Evolutionary conservation across 2,797 vertebrate species (phyloP), one percentile per base, ranked within the genome.

Genomic region (Melanogrammus aeglefinus): DNA sequence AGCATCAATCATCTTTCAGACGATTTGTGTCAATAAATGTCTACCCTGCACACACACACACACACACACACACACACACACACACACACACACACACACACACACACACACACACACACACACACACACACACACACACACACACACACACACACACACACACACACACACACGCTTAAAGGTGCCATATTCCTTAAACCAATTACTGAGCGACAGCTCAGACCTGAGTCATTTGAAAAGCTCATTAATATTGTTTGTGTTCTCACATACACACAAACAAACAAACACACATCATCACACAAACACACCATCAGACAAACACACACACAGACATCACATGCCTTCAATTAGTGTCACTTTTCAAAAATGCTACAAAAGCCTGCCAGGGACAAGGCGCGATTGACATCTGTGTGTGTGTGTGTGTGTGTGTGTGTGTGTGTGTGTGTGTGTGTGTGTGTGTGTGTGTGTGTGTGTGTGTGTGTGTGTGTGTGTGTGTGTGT

Each of bases 191-290:
- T 63, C 7, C 18, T 24, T 63, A 63, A 63, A 63, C n/a, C 4
- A 63, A 63, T 63, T 24, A 63, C n/a, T 63, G n/a, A 24, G 57
- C 57, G 57, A 63, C 57, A 63, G 57, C 57, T 63, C 57, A 63
- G 57, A 24, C 57, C 57, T 63, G 21, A 63, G n/a, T 63, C 57
- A n/a, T 63, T 63, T 63, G 24, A 63, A 63, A 24, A 63, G 21
- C 57, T 63, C 57, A 63, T 63, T 63, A 63, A n/a, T n/a, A n/a
- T 63, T 63, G 57, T 63, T 63, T 24, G 47, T 29, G 75, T 71
- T 63, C 57, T n/a, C 57, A 63, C 57, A 63, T 6, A 63, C n/a
- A 63, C 57, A 63, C 57, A 9, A 1, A 24, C 5, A 63, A 7
- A n/a, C 57, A 63, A n/a, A 63, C 57, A 63, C 57, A 24, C 57